These are phyloP conservation scores for Parelbella ahira DNA, from an alignment of 2,888 invertebrate species.

Conservation along the genomic window DNA sequence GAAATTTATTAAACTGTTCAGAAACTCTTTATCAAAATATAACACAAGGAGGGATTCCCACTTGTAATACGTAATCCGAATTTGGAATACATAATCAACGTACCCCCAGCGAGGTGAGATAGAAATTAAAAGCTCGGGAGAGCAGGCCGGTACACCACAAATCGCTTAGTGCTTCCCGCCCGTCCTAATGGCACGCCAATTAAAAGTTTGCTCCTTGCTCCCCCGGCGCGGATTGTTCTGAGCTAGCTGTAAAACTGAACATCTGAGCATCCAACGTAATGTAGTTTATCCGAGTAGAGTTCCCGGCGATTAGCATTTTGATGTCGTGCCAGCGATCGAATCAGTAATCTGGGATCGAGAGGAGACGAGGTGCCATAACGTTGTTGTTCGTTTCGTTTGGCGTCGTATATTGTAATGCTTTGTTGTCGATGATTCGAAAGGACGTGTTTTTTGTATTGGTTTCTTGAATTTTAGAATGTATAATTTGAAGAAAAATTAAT, in stretches of 20 bases:
- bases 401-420: no score
- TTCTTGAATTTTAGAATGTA: no score
- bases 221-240: conserved; percentile 70
- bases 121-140: conserved; percentile 64
- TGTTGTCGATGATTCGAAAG: no score
- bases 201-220: conserved; percentile 74
- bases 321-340: conserved; percentile 50
- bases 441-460: no score
- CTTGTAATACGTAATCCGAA: conserved; percentile 33
- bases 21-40: no score
- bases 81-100: conserved; percentile 49
- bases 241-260: conserved; percentile 73
- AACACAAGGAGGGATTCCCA: conserved; percentile 5
- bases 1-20: no score
- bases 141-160: conserved; percentile 78
- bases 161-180: conserved; percentile 77
- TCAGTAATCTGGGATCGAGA: conserved; percentile 36
- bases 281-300: conserved; percentile 58
- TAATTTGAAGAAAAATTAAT: no score
- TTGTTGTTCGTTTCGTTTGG: conserved; percentile 15
- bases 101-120: conserved; percentile 59
- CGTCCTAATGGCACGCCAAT: conserved; percentile 80
- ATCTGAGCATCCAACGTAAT: conserved; percentile 64
- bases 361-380: conserved; percentile 22
- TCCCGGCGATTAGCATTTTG: conserved; percentile 67